A percentile compares a stretch with the other conserved stretches of the same genome.
Conservation (phyloP, 2,113 vertebrate genomes). For the pig (Sus scrofa) region T2T-Sscrofa CM000818.6:19044001-19044500, state of each 20-base stretch:
- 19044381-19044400: slow-evolving; percentile 13
- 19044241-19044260: background rate
- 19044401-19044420: background rate
- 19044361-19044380: background rate
- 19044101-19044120: background rate
- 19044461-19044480: background rate
- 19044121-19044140: background rate
- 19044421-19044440: background rate
- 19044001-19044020: background rate
- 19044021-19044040: slow-evolving; percentile 16
- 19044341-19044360: background rate
- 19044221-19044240: background rate
- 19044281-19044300: background rate
- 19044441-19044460: background rate
- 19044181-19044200: background rate
- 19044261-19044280: background rate
- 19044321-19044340: background rate
- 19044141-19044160: background rate
- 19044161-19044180: background rate
- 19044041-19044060: slow-evolving; percentile 8
- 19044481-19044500: background rate
- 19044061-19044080: background rate
- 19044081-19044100: background rate
- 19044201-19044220: background rate
- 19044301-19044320: background rate